Evolutionary conservation across 2,888 invertebrate genomes (phyloP).

Genomic region (Agonopterix alstromeriana): DNA sequence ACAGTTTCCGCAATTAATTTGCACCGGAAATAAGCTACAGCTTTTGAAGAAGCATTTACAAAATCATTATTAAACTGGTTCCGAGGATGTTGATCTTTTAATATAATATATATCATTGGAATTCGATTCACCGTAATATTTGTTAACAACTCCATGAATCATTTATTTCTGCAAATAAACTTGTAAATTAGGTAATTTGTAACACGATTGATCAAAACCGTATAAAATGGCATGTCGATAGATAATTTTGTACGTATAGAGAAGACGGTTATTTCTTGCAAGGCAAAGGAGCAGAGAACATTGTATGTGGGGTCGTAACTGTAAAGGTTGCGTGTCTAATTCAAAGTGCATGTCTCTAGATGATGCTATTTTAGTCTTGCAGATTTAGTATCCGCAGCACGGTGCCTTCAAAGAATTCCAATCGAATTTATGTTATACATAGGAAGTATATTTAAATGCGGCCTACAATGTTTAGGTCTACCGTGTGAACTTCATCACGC

Average conservation of each 20-base stretch:
- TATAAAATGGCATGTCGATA: not conserved
- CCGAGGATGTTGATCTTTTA: slow-evolving; percentile 35
- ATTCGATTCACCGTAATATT: slow-evolving; percentile 15
- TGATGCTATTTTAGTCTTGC: slow-evolving; percentile 59
- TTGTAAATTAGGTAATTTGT: slow-evolving; percentile 1
- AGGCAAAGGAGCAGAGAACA: too few relatives aligned
- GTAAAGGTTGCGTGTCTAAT: slow-evolving; percentile 34
- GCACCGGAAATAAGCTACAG: too few relatives aligned
- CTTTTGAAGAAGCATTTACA: too few relatives aligned
- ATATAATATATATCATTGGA: slow-evolving; percentile 28
- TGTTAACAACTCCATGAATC: slow-evolving; percentile 10
- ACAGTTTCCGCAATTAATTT: too few relatives aligned
- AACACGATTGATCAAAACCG: not conserved
- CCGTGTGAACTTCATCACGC: slow-evolving; percentile 75
- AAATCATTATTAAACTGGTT: slow-evolving; percentile 23
- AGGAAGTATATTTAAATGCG: slow-evolving; percentile 75
- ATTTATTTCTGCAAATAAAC: slow-evolving; percentile 2
- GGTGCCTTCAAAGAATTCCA: slow-evolving; percentile 69
- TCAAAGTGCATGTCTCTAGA: slow-evolving; percentile 54
- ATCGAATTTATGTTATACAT: slow-evolving; percentile 70
- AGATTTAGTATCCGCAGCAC: slow-evolving; percentile 66
- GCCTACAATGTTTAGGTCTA: slow-evolving; percentile 68
- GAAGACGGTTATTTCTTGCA: not conserved
- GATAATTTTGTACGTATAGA: not conserved
- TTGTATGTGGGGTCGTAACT: slow-evolving; percentile 28